These are phyloP conservation scores for Centroberyx gerrardi DNA, from an alignment of 2,797 vertebrate species.

Conservation along the genomic window DNA sequence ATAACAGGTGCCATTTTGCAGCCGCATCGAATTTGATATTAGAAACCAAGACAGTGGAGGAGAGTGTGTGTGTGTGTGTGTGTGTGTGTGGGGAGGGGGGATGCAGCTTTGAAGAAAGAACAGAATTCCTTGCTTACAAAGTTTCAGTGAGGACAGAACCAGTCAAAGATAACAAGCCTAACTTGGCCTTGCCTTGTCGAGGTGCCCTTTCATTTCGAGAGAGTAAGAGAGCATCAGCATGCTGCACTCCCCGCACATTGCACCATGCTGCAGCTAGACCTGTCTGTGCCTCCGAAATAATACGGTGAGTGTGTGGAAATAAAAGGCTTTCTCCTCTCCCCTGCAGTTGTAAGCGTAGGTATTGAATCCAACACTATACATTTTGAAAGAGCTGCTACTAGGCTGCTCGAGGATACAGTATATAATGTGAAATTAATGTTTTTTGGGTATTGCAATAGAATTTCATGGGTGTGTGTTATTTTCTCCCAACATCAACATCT, in stretches of 20 bases:
- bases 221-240: neutral
- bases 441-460: neutral
- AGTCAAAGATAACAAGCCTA: constrained; percentile 20
- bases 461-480: neutral
- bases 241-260: no score
- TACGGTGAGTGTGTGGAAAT: neutral
- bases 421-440: neutral
- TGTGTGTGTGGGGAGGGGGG: no score
- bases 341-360: neutral
- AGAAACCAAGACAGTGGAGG: neutral
- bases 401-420: neutral
- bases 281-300: neutral
- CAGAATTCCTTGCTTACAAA: no score
- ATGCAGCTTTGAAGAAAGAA: neutral
- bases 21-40: neutral
- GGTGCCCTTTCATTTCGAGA: neutral
- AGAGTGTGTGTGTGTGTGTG: no score
- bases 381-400: neutral
- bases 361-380: neutral
- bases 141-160: neutral
- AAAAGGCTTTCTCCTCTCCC: neutral
- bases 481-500: neutral
- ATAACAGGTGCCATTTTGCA: neutral
- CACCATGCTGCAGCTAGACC: neutral
- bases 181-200: neutral